A percentile compares a stretch with the other conserved stretches of the same genome.
These are phyloP conservation scores for Pseudocheirus occidentalis DNA, from an alignment of 2,797 vertebrate genomes.

Conservation along the genomic window DNA sequence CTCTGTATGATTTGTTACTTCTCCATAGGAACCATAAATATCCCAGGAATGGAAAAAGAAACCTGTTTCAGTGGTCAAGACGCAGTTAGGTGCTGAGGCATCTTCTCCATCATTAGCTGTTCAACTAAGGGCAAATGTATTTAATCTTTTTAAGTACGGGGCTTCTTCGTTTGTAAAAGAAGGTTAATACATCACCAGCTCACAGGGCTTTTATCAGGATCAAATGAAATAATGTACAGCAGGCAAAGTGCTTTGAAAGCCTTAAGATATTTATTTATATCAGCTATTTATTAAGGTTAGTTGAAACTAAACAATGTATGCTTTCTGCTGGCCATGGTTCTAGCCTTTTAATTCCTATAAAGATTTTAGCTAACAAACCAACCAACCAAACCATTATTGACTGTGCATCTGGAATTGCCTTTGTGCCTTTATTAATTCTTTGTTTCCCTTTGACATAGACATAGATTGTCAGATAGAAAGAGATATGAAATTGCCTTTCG, in stretches of 20 bases:
- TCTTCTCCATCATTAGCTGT: not conserved
- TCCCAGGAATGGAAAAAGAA: not conserved
- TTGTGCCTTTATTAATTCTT: not conserved
- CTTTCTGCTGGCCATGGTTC: not conserved
- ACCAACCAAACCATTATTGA: not conserved
- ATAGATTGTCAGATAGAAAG: not conserved
- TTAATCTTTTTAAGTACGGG: not conserved
- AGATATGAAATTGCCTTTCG: not conserved
- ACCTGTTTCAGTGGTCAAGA: not conserved
- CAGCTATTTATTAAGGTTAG: not conserved
- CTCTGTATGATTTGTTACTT: not conserved
- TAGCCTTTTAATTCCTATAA: not conserved
- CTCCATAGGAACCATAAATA: not conserved
- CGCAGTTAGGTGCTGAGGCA: not conserved
- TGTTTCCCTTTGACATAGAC: not conserved
- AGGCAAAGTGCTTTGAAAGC: not conserved
- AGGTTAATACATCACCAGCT: not conserved
- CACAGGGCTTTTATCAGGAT: not conserved
- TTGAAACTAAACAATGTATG: not conserved
- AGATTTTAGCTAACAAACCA: not conserved
- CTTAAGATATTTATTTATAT: not conserved
- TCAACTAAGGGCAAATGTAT: not conserved
- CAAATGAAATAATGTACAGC: not conserved
- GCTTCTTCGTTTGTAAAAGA: not conserved
- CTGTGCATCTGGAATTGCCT: not conserved